A percentile compares a stretch with the other conserved stretches of the same genome.
phyloP scores from a whole-genome alignment of 2,888 invertebrate genomes.

The Nephrotoma guestfalica region DNA sequence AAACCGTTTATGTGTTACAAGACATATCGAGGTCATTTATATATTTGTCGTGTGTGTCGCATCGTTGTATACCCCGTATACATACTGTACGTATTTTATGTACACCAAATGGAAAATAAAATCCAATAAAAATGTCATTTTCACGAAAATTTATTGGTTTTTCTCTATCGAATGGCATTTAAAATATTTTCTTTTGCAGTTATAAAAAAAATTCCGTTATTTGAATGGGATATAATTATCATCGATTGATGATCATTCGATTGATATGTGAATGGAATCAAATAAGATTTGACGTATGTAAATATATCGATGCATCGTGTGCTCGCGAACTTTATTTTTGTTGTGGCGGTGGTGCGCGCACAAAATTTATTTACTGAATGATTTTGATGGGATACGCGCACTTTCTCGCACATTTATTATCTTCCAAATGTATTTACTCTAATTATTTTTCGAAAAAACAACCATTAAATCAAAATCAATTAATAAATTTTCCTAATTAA shows the following conservation, averaged over 20 bases:
- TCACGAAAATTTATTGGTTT: neutral
- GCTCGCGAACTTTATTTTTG: neutral
- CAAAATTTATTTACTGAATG: neutral
- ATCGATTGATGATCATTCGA: neutral
- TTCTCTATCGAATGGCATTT: neutral
- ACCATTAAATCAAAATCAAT: neutral
- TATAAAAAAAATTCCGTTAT: neutral
- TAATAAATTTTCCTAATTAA: neutral
- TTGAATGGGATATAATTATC: neutral
- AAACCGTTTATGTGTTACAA: neutral
- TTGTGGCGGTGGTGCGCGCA: no score
- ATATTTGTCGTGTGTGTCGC: neutral
- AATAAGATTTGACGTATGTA: neutral
- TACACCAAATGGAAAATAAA: neutral
- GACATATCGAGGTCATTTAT: neutral
- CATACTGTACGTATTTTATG: neutral
- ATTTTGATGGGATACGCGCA: neutral
- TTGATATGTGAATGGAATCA: neutral
- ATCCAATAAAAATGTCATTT: neutral
- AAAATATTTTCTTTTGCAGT: no score
- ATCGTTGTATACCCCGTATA: neutral
- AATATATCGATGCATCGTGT: neutral
- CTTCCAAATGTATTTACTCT: neutral
- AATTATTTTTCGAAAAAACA: neutral
- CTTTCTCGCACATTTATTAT: neutral